Base-by-base conservation (phyloP, 2,797 vertebrate genomes). In the Diceros bicornis region DNA sequence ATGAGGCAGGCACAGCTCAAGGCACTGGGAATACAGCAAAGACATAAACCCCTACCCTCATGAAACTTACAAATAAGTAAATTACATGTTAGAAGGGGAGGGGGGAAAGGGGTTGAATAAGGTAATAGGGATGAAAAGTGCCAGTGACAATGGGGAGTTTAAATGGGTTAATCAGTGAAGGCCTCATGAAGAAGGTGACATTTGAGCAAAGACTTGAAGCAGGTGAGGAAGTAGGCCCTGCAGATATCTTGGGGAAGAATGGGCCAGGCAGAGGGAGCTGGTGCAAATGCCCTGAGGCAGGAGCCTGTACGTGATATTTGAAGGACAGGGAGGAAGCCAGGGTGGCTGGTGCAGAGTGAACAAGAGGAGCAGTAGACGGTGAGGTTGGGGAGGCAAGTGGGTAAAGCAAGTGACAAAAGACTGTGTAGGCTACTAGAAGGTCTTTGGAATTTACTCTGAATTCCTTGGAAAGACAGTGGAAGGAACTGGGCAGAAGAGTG, bases 381-480 rank as follows among this genome's bases (percentile, higher is more conserved):
- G 34, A 72, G 50, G 6, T 41, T 64, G 25, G 34, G 74, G 91
- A 83, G n/a, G 11, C 52, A 16, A 69, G 23, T 7, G 2, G 50
- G 37, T 16, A 37, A 23, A n/a, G 17, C 74, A 55, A 47, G 50
- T 20, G 41, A 32, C 17, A 79, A 68, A 64, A 32, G 29, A 37
- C 10, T 1, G 2, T 11, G 17, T 3, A 71, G 29, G 17, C 23
- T 23, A 59, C 23, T 21, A 14, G 1, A 29, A 83, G 44, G 52
- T 79, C 89, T 88, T 55, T 47, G 57, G 59, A 86, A 77, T 27
- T 69, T 41, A 47, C 90, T 87, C 52, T 75, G 57, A 55, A 91
- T 69, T 68, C 27, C 69, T 50, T 84, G 14, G n/a, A 50, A 78
- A 93, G 18, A 74, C 27, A 21, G 27, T 81, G 59, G 13, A 44